Evolutionary conservation across 37 sponge, comb jelly and placozoan species (phyloP), one percentile per base, ranked within the genome.

Genomic region (Ianthella basta): DNA sequence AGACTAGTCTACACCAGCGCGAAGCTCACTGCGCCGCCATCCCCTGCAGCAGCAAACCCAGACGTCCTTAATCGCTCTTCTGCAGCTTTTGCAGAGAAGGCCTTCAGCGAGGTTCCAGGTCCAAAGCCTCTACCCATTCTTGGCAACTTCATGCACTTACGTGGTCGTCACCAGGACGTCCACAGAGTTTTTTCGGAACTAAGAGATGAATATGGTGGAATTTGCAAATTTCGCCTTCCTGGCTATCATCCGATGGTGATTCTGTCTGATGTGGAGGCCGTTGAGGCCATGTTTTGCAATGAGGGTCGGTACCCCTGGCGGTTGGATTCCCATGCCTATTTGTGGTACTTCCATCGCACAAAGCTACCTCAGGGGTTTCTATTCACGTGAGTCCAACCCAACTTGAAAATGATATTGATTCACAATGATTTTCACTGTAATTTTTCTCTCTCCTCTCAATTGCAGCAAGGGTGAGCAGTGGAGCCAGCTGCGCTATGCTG

Each of bases 91-190:
- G 8, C 50, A 8, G 3, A 8, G 50, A 44, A 44, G 50, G 50
- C 37, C 25, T 75, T 75, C 54, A 75, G 78, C 39, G 53, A 41
- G 20, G 40, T 75, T 40, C 78, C 78, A 75, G 78, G 78, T 36
- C 78, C 78, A 53, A 75, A 36, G 54, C 78, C 32, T 32, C 39
- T 32, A 36, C 78, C 78, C 14, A 2, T 75, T 19, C 54, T 75
- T 41, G 78, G 78, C n/a, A 75, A 36, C 25, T 50, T n/a, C 53
- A 24, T 36, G n/a, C 23, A 24, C 44, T 23, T 75, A 2, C 54
- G 40, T 24, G 54, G 54, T 20, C 78, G 37, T 24, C 16, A 2
- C 20, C 44, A 40, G 1, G 78, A 75, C 25, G 3, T 75, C 50
- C 78, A 40, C 21, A 21, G 15, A 18, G 38, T 75, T 4, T 75